Evolutionary conservation across 2,888 invertebrate genomes (phyloP), one percentile per base, ranked within the genome.

Genomic region (Periphyllus acericola): DNA sequence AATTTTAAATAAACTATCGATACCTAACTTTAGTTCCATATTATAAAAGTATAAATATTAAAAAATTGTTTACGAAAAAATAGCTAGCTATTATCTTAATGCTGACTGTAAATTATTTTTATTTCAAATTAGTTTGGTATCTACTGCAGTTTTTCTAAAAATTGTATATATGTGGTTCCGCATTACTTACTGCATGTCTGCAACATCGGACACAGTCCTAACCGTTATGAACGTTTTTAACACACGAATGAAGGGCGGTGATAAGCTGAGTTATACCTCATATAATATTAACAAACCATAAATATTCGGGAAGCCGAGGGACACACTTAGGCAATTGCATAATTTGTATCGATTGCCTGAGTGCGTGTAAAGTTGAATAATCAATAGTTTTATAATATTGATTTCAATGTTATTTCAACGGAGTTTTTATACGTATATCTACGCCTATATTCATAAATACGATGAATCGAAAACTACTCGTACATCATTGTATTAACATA

Each of bases 221-320:
- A 0, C 40, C 25, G 40, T 71, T 46, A 71, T 82, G 82, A 52
- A 71, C n/a, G n/a, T n/a, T n/a, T 79, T 52, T 55, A 55, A 79
- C 55, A 29, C 46, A 29, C 32, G 29, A 29, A 3, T 29, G 29
- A 29, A 71, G 71, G 71, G 71, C 4, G 32, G 29, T 71, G 29
- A 71, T 32, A 5, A 46, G 46, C 14, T 46, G 46, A 46, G 52
- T 25, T 21, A 21, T 25, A 60, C 34, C 14, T 55, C 11, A 52
- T 34, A 19, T 5, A 52, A 79, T 79, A 79, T 79, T 79, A 52
- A 55, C 19, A 55, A 52, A 34, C 34, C 34, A 11, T 32, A 34
- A 79, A 32, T 79, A 25, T 17, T 71, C 11, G 66, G 66, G 8
- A 2, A 46, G 11, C 25, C 60, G 60, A 71, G 68, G 32, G 14